Evolutionary conservation across 2,888 invertebrate species (phyloP), one percentile per base, ranked within the genome.

Genomic region (Andrena bicolor): DNA sequence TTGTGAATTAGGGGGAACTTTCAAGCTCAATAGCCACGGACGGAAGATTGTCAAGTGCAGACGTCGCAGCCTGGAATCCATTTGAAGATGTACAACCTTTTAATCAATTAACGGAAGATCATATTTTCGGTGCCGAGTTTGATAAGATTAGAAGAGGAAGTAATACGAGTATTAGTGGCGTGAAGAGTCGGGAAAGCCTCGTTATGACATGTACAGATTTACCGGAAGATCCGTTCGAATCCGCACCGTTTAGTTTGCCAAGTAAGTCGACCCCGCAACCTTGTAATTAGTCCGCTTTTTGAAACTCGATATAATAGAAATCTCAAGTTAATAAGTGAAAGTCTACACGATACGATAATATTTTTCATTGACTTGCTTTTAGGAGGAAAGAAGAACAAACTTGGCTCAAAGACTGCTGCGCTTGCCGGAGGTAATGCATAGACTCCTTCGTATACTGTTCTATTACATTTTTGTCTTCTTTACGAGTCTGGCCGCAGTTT

Each of bases 111-210:
- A 96, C 96, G 4, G 97, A 97, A 90, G 97, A 97, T 95, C 96
- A 97, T 90, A 96, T 97, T 88, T 97, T 97, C 93, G 97, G 97
- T 76, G 97, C 96, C 56, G 97, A 97, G 94, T 97, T 97, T 92
- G 97, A 97, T 93, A 97, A 97, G 94, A 96, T 97, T 89, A 94
- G 97, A 88, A 95, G 96, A 89, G 97, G 97, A 85, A 97, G 97
- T 90, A 96, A 97, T 93, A 97, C 96, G 93, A 97, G 97, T 96
- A 94, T 95, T 92, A 95, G 96, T 83, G 96, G 96, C 88, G 96
- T 96, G 20, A 96, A 96, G 90, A 96, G 96, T 84, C 94, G 96
- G 61, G 96, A 96, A 92, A 96, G 96, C 91, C 94, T 96, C 79
- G 96, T 96, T 61, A 96, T 96, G 96, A 95, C 96, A n/a, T 95